A percentile compares a stretch with the other conserved stretches of the same genome.
phyloP scores from a whole-genome alignment of 1,140 invertebrate genomes.

The Lerema accius region DNA sequence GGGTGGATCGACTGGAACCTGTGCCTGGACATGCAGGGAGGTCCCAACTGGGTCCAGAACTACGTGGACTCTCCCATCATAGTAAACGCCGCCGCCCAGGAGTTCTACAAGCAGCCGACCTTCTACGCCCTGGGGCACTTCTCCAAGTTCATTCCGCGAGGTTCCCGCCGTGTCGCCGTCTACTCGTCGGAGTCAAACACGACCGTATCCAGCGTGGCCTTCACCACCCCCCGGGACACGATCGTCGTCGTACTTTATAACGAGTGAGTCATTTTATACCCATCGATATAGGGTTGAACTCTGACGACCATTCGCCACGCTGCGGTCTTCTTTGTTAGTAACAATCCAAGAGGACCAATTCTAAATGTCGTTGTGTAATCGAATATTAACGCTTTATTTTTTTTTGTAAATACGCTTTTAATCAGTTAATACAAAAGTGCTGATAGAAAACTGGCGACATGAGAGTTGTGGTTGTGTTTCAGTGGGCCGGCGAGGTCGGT shows the following conservation, averaged over 20 bases:
- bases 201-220: slow-evolving; percentile 47
- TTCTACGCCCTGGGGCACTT: slow-evolving; percentile 89
- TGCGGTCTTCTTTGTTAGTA: too few relatives aligned
- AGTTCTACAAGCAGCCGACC: slow-evolving; percentile 95
- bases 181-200: slow-evolving; percentile 35
- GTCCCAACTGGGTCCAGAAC: slow-evolving; percentile 91
- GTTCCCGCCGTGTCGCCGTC: slow-evolving; percentile 81
- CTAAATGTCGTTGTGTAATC: too few relatives aligned
- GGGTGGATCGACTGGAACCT: slow-evolving; percentile 21
- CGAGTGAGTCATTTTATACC: slow-evolving; percentile 42
- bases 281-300: too few relatives aligned
- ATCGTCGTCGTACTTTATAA: slow-evolving; percentile 57
- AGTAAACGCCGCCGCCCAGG: slow-evolving; percentile 84
- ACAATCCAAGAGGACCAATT: too few relatives aligned
- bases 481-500: not conserved
- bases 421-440: too few relatives aligned
- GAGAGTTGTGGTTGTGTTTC: slow-evolving; percentile 2
- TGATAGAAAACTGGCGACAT: too few relatives aligned
- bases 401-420: too few relatives aligned
- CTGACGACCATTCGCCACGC: too few relatives aligned
- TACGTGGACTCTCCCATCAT: slow-evolving; percentile 91
- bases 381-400: too few relatives aligned
- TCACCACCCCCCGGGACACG: slow-evolving; percentile 53
- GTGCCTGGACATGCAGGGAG: slow-evolving; percentile 84
- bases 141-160: slow-evolving; percentile 88